These are phyloP conservation scores for Sinhomidia bicolor DNA, from an alignment of 2,888 invertebrate genomes.

Conservation along the genomic window DNA sequence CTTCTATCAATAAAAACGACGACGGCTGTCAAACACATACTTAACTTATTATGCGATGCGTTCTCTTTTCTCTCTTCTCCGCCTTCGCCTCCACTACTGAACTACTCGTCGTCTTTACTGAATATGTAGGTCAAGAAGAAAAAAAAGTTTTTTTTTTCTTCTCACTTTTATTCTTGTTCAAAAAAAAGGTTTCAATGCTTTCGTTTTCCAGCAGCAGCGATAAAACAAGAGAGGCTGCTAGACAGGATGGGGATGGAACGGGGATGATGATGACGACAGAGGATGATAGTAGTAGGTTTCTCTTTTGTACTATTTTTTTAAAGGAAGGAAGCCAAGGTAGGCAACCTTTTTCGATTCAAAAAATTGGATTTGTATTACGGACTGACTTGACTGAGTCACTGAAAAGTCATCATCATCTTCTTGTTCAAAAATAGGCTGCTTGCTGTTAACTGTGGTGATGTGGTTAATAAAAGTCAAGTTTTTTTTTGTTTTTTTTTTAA, in stretches of 20 bases:
- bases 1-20: slow-evolving; percentile 31
- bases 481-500: neutral
- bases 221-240: neutral
- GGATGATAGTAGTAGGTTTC: neutral
- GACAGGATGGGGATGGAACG: slow-evolving; percentile 60
- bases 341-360: slow-evolving; percentile 61
- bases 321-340: slow-evolving; percentile 70
- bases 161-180: slow-evolving; percentile 46
- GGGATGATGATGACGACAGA: too few species aligned
- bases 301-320: neutral
- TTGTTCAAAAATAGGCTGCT: neutral
- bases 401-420: neutral
- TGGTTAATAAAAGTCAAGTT: neutral
- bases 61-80: neutral
- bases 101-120: too few species aligned
- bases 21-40: slow-evolving; percentile 28
- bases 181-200: neutral
- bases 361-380: neutral
- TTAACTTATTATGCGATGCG: neutral
- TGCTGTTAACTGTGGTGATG: neutral
- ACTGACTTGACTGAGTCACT: too few species aligned
- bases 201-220: slow-evolving; percentile 37
- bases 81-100: too few species aligned
- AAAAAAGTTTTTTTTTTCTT: slow-evolving; percentile 40
- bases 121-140: slow-evolving; percentile 52